Percentiles rank a stretch among this genome's conserved stretches.
phyloP scores from a whole-genome alignment of 2,797 vertebrate genomes.

The Siniperca undulata region DNA sequence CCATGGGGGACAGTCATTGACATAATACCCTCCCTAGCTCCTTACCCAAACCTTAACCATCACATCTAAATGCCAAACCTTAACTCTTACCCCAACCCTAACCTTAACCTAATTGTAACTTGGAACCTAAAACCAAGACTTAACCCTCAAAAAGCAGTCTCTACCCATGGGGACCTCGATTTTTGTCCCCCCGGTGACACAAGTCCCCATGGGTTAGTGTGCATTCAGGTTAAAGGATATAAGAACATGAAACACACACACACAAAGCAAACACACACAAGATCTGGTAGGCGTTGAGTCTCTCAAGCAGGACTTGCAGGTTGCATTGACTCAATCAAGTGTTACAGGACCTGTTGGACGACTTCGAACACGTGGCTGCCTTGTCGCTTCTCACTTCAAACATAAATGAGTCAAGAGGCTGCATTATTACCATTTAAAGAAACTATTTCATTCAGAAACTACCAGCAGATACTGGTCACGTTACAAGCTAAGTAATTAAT shows the following conservation, averaged over 20 bases:
- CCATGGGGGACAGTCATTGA: too few relatives aligned
- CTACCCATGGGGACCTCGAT: too few relatives aligned
- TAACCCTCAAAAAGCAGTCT: too few relatives aligned
- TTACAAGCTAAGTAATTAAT: background rate
- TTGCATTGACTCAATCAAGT: constrained; percentile 59
- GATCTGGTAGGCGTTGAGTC: background rate
- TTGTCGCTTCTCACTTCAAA: constrained; percentile 2
- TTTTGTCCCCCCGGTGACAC: too few relatives aligned
- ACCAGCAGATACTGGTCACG: background rate
- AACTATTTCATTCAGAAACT: background rate
- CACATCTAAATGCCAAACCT: too few relatives aligned
- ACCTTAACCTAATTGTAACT: too few relatives aligned
- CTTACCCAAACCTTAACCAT: too few relatives aligned
- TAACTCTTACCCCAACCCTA: too few relatives aligned
- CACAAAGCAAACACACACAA: background rate
- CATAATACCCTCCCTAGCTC: too few relatives aligned
- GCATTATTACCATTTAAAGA: constrained; percentile 1
- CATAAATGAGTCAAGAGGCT: background rate
- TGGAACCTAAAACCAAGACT: too few relatives aligned
- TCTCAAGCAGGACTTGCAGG: constrained; percentile 31
- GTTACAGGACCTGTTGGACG: constrained; percentile 58
- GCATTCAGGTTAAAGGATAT: too few relatives aligned
- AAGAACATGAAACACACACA: background rate
- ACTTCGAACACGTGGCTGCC: constrained; percentile 42
- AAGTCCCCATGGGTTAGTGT: too few relatives aligned